A percentile compares a stretch with the other conserved stretches of the same genome.
These are phyloP conservation scores for Gulo gulo DNA, from an alignment of 2,113 vertebrate species.

Conservation along the genomic window DNA sequence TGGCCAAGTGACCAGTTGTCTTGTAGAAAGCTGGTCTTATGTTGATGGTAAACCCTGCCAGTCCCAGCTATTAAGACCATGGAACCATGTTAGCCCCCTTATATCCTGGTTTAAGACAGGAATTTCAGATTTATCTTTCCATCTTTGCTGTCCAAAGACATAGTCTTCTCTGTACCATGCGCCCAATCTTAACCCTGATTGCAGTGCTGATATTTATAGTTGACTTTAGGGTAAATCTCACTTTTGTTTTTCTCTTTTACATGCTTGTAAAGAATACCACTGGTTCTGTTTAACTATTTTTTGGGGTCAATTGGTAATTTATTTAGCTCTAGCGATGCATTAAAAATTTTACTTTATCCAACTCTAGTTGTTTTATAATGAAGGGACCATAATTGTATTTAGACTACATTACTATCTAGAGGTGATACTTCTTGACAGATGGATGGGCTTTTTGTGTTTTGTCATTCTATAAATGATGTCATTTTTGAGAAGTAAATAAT, in stretches of 20 bases:
- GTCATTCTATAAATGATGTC: not conserved
- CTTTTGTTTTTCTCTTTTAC: not conserved
- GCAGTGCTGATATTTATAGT: not conserved
- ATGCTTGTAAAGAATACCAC: not conserved
- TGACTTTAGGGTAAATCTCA: not conserved
- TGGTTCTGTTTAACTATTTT: not conserved
- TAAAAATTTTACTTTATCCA: conserved; percentile 7
- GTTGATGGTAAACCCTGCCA: not conserved
- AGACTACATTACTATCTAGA: not conserved
- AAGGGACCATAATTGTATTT: not conserved
- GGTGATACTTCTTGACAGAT: conserved; percentile 13
- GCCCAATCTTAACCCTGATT: not conserved
- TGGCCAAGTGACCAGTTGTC: not conserved
- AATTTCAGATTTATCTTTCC: not conserved
- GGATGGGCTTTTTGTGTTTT: not conserved
- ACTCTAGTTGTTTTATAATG: conserved; percentile 16
- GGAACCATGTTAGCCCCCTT: not conserved
- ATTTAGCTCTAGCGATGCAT: not conserved
- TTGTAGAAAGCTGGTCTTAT: not conserved
- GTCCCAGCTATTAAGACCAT: not conserved
- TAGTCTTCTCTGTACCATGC: not conserved
- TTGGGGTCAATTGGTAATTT: not conserved
- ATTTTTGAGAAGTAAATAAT: not conserved
- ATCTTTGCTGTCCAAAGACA: not conserved
- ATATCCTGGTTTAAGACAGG: not conserved